Evolutionary conservation across 1,140 invertebrate species (phyloP).

Genomic region (Diabrotica virgifera): DNA sequence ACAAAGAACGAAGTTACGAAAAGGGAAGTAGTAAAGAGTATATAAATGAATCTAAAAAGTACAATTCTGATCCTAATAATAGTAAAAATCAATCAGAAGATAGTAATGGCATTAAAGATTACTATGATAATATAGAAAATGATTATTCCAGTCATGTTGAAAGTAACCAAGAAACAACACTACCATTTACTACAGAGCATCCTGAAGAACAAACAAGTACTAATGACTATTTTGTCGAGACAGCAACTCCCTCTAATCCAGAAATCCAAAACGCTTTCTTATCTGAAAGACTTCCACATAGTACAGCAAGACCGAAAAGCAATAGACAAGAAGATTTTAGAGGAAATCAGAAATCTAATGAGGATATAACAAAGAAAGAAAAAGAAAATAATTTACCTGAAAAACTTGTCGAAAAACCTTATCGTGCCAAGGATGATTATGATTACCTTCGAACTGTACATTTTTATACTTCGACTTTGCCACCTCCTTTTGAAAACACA

Average conservation of each 20-base stretch:
- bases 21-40: background rate
- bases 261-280: background rate
- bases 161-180: background rate
- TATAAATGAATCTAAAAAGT: background rate
- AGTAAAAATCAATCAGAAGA: background rate
- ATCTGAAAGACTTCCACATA: conserved; percentile 9
- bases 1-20: conserved; percentile 3
- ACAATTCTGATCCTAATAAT: background rate
- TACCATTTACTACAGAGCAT: background rate
- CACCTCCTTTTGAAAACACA: background rate
- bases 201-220: conserved; percentile 6
- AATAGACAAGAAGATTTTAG: conserved; percentile 12
- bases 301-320: conserved; percentile 3
- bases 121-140: background rate
- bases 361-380: conserved; percentile 10
- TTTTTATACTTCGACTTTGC: background rate
- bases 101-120: background rate
- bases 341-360: background rate
- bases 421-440: conserved; percentile 14
- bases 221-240: background rate
- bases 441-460: conserved; percentile 16
- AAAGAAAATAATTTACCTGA: background rate
- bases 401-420: conserved; percentile 8
- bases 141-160: no score
- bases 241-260: background rate